Evolutionary conservation across 2,888 invertebrate genomes (phyloP).

Genomic region (Cephus pulcher): DNA sequence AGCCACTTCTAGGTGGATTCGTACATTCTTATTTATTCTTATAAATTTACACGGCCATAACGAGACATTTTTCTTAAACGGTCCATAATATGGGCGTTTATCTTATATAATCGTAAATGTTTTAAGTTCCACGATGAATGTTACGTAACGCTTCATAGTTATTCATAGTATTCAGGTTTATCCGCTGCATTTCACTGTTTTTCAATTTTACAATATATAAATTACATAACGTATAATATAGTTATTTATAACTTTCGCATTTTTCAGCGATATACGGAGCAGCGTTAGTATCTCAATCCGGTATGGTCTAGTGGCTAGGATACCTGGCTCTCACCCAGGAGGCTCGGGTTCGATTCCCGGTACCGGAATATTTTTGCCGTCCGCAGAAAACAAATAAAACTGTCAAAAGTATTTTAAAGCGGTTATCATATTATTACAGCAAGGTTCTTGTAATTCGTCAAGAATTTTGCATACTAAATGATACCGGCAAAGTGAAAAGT

Average conservation of each 20-base stretch:
- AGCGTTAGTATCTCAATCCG: neutral
- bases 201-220: neutral
- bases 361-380: slow-evolving; percentile 42
- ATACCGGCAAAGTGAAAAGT: neutral
- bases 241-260: neutral
- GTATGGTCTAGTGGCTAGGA: slow-evolving; percentile 74
- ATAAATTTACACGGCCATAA: too few species aligned
- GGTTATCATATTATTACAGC: neutral
- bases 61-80: neutral
- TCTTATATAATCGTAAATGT: neutral
- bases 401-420: neutral
- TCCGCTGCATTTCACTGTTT: too few species aligned
- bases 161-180: neutral
- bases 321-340: slow-evolving; percentile 74
- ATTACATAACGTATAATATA: neutral
- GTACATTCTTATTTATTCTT: too few species aligned
- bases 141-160: neutral
- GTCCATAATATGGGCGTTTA: neutral
- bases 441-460: neutral
- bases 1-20: neutral
- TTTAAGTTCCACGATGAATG: neutral
- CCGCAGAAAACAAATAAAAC: neutral
- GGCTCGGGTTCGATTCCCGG: slow-evolving; percentile 73
- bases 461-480: neutral
- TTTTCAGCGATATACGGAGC: neutral